Percentiles rank a stretch among this genome's conserved stretches.
Evolutionary conservation across 2,888 invertebrate species (phyloP).

Genomic region (Eristalis intricaria): DNA sequence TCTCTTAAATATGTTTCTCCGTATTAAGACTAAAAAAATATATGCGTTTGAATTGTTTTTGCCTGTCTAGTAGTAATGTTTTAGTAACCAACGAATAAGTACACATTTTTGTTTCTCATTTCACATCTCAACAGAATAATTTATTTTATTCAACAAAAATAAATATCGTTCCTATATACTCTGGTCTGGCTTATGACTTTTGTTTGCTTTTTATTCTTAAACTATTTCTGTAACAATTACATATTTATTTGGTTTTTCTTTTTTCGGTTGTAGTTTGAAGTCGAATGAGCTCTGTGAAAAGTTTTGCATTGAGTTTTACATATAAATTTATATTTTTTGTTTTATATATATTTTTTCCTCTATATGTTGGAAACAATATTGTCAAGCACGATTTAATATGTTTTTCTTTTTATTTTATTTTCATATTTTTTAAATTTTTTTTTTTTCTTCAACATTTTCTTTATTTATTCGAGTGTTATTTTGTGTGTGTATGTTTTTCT

Average conservation of each 20-base stretch:
- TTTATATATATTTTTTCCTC: slow-evolving; percentile 62
- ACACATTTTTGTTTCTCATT: background rate
- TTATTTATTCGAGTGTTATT: slow-evolving; percentile 15
- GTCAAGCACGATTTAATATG: slow-evolving; percentile 78
- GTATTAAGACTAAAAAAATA: slow-evolving; percentile 35
- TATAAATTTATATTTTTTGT: slow-evolving; percentile 15
- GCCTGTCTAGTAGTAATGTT: slow-evolving; percentile 29
- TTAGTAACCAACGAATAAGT: slow-evolving; percentile 42
- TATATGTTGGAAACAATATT: slow-evolving; percentile 78
- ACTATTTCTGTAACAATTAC: slow-evolving; percentile 56
- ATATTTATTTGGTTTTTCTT: slow-evolving; percentile 10
- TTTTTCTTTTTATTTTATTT: slow-evolving; percentile 47
- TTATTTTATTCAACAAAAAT: slow-evolving; percentile 4
- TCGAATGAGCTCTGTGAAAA: slow-evolving; percentile 50
- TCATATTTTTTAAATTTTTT: slow-evolving; percentile 22
- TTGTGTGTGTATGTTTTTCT: slow-evolving; percentile 10
- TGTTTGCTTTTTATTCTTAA: slow-evolving; percentile 19
- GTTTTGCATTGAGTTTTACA: slow-evolving; percentile 43
- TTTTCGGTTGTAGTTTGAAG: slow-evolving; percentile 37
- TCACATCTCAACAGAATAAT: background rate
- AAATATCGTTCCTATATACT: slow-evolving; percentile 33
- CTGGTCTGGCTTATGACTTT: slow-evolving; percentile 14
- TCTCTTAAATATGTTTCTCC: background rate
- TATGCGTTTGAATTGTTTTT: slow-evolving; percentile 19
- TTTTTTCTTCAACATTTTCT: background rate